These are phyloP conservation scores for Myathropa florea DNA, from an alignment of 2,888 invertebrate species.

Conservation along the genomic window DNA sequence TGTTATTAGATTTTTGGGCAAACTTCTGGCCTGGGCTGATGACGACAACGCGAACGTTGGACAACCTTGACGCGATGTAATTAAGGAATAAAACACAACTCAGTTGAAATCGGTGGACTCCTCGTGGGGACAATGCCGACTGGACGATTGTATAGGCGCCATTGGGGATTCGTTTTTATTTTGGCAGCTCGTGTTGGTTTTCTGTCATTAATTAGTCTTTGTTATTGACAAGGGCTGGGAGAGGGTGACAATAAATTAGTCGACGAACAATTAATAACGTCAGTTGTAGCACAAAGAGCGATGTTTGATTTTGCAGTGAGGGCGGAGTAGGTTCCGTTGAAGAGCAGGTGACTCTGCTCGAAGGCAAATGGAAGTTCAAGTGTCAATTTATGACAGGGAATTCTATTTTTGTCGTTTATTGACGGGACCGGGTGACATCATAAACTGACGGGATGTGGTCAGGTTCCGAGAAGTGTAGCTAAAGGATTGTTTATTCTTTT, in stretches of 20 bases:
- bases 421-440: too few species aligned
- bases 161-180: conserved; percentile 27
- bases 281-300: background rate
- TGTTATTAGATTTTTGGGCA: conserved; percentile 50
- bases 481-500: too few species aligned
- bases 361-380: background rate
- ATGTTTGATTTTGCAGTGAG: too few species aligned
- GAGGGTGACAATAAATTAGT: background rate
- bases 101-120: background rate
- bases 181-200: conserved; percentile 15
- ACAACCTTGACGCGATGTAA: conserved; percentile 46
- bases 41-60: background rate
- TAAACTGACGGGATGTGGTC: too few species aligned
- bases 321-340: background rate
- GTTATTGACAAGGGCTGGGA: conserved; percentile 24
- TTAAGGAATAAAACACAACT: conserved; percentile 34
- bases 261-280: background rate
- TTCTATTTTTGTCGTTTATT: background rate
- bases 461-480: too few species aligned
- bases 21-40: background rate
- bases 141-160: background rate
- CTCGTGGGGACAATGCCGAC: background rate
- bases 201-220: conserved; percentile 42
- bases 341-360: background rate
- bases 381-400: background rate